A percentile compares a stretch with the other conserved stretches of the same genome.
Conservation (phyloP, 2,797 vertebrate species). For the Mus caroli region DNA sequence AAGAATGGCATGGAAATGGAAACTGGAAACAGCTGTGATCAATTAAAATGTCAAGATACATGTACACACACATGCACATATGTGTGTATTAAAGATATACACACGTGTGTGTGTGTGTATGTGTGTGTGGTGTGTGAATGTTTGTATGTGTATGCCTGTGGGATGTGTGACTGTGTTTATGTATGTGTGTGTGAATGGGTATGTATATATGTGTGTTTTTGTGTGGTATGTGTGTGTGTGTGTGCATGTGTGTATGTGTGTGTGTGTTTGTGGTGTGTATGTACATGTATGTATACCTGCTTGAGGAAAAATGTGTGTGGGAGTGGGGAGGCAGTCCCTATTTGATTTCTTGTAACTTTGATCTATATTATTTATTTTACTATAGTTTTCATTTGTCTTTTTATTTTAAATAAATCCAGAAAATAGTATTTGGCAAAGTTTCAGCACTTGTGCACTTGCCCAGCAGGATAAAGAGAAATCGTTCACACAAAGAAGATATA, state of each 20-base stretch:
- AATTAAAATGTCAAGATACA: background rate
- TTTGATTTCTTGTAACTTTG: background rate
- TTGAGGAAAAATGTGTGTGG: background rate
- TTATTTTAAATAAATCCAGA: conserved; percentile 49
- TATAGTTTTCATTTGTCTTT: conserved; percentile 23
- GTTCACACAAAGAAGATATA: background rate
- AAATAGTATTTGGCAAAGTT: conserved; percentile 10
- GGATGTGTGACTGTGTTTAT: too few species aligned
- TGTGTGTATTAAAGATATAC: background rate
- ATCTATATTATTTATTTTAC: conserved; percentile 39
- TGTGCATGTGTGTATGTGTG: background rate
- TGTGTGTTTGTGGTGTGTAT: background rate
- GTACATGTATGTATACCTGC: fast-evolving
- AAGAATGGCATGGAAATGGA: background rate
- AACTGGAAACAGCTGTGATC: background rate
- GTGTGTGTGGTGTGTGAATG: too few species aligned
- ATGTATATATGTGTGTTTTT: background rate
- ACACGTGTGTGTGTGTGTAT: too few species aligned
- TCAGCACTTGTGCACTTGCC: background rate
- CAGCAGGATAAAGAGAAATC: conserved; percentile 32
- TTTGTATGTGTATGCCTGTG: background rate
- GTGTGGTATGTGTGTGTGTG: background rate
- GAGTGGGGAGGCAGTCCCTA: background rate
- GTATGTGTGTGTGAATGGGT: too few species aligned
- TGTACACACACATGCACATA: too few species aligned